These are phyloP conservation scores for Eurystomus glaucurus DNA, from an alignment of 2,797 vertebrate species.

Conservation along the genomic window DNA sequence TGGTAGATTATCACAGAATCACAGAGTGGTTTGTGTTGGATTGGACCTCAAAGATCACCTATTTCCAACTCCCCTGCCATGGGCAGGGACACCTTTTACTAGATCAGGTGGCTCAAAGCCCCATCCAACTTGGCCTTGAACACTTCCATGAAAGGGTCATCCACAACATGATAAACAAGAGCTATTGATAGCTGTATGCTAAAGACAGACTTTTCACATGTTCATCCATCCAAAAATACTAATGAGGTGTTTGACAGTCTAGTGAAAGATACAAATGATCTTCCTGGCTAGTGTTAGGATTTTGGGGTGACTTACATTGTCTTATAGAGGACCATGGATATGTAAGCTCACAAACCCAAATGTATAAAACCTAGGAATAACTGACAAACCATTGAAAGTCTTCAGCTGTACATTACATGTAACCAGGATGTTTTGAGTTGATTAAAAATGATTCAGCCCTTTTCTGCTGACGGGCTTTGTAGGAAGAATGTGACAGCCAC, in stretches of 20 bases:
- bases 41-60: not conserved
- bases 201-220: not conserved
- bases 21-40: not conserved
- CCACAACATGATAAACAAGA: not conserved
- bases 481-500: not conserved
- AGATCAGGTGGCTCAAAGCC: not conserved
- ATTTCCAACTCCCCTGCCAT: not conserved
- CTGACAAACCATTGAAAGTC: not conserved
- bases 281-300: not conserved
- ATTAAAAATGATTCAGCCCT: not conserved
- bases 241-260: not conserved
- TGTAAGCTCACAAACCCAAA: not conserved
- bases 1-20: not conserved
- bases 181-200: not conserved
- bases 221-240: not conserved
- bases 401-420: not conserved
- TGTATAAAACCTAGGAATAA: not conserved
- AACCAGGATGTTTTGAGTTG: not conserved
- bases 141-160: not conserved
- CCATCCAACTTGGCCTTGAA: not conserved
- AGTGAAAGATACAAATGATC: not conserved
- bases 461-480: not conserved
- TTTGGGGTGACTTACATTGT: not conserved
- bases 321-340: not conserved
- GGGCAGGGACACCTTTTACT: not conserved